Base-by-base conservation (phyloP, 2,797 vertebrate species). In the Clarias laeviceps region DNA sequence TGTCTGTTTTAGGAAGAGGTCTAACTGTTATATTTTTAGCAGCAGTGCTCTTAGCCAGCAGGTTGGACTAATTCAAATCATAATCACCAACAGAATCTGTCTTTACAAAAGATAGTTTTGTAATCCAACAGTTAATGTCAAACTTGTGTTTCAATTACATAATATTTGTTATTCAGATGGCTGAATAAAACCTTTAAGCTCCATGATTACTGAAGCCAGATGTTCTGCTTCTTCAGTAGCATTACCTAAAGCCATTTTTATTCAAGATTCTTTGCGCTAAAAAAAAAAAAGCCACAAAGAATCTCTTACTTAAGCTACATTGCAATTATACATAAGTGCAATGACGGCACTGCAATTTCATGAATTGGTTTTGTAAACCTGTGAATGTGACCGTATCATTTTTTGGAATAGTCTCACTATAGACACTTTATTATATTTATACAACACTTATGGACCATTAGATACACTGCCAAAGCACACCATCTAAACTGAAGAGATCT, bases 1-100 rank as follows among this genome's bases (percentile, higher is more conserved):
- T 24, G 40, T 18, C 66, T 70, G 34, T 62, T 73, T 82, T 22
- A 62, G 17, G 14, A 50, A 45, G 37, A 73, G 4, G 0, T 45
- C 24, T n/a, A 12, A 40, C 24, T 50, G 45, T 61, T 83, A 72
- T 57, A 64, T 82, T 59, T 64, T 83, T 73, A 80, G 74, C 15
- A 62, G 72, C 78, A 77, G 70, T 80, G 37, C 79, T 76, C 84
- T 56, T 65, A 37, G 37, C 65, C 64, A 78, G 11, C 57, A 82
- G 79, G 14, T 57, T 37, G 54, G 50, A 82, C 37, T 59, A 61
- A 82, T 79, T 85, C 73, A 84, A 86, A 74, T 56, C 80, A 73
- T 34, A 45, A 73, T 2, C 37, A 54, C 50, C 34, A 81, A 65
- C 59, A 77, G 32, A 65, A 18, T 34, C 34, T n/a, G 6, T 22